Evolutionary conservation across 30 jellyfish, hydroid and myxozoan species (phyloP).

Genomic region (Turritopsis dohrnii): DNA sequence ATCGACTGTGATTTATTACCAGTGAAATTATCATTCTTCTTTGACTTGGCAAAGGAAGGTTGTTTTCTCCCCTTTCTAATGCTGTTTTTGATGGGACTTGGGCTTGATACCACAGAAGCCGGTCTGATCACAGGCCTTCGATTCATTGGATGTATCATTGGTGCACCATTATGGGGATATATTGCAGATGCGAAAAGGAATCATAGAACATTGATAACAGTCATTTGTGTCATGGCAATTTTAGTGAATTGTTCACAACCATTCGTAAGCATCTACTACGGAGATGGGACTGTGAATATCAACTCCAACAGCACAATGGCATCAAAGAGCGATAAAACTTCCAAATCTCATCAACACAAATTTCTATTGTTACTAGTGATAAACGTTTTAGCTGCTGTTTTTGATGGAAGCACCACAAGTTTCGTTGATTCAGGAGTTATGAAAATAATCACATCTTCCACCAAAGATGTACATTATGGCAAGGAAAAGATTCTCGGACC

Average conservation of each 20-base stretch:
- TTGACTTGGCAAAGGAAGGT: not conserved
- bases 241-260: slow-evolving; percentile 57
- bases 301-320: not conserved
- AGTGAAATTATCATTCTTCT: not conserved
- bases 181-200: slow-evolving; percentile 62
- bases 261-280: not conserved
- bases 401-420: slow-evolving; percentile 46
- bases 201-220: slow-evolving; percentile 29
- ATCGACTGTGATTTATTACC: not conserved
- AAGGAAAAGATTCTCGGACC: slow-evolving; percentile 65
- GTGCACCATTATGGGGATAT: slow-evolving; percentile 69
- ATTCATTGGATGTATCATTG: slow-evolving; percentile 45
- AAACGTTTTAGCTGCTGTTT: slow-evolving; percentile 51
- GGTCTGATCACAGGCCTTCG: slow-evolving; percentile 61
- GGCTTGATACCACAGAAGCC: slow-evolving; percentile 65
- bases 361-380: not conserved
- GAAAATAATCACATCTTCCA: not conserved
- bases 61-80: slow-evolving; percentile 51
- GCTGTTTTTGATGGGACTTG: slow-evolving; percentile 47
- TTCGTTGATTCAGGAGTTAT: slow-evolving; percentile 60
- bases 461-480: slow-evolving; percentile 38
- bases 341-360: not conserved
- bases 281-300: not conserved
- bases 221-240: slow-evolving; percentile 37
- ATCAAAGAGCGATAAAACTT: not conserved